Evolutionary conservation across 2,888 invertebrate genomes (phyloP), one percentile per base, ranked within the genome.

Genomic region (Pristionchus mayeri): DNA sequence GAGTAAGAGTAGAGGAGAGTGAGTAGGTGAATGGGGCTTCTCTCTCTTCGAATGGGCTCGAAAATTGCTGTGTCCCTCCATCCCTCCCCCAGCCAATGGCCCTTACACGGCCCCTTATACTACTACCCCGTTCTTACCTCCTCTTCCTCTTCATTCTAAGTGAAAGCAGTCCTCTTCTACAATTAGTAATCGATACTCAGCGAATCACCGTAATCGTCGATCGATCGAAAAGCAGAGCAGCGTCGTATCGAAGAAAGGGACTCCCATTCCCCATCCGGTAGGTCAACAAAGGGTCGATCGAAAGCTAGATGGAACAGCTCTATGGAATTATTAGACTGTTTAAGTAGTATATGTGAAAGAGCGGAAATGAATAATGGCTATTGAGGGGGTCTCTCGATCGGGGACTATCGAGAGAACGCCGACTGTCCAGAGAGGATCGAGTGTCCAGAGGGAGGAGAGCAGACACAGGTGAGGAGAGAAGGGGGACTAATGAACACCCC

Each of bases 391-490:
- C 71, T 71, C 71, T 40, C 71, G 71, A 40, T 24, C 71, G 24
- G 18, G 18, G 71, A 71, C 71, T 24, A 30, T 71, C 24, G 71
- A 71, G 40, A 71, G 71, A 18, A 18, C 71, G 21, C 71, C 71
- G 21, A 40, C 71, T 44, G 71, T 71, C 11, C 71, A 71, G 71
- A 71, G 71, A 71, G 71, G 71, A 44, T n/a, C 71, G 40, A 71
- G 71, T 71, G 71, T 71, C 9, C 71, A 71, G 44, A 71, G 40
- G 40, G 71, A 71, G 7, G 71, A 71, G 13, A 71, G 71, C 40
- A 37, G 71, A 30, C 37, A 71, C 11, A 71, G 71, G 71, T 71
- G 37, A 21, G 27, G 16, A 27, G 3, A 21, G 7, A 24, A 24
- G n/a, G n/a, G n/a, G n/a, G n/a, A n/a, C n/a, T n/a, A n/a, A n/a